Base-by-base conservation (phyloP, 2,888 invertebrate species). In the Megalurothrips usitatus region DNA sequence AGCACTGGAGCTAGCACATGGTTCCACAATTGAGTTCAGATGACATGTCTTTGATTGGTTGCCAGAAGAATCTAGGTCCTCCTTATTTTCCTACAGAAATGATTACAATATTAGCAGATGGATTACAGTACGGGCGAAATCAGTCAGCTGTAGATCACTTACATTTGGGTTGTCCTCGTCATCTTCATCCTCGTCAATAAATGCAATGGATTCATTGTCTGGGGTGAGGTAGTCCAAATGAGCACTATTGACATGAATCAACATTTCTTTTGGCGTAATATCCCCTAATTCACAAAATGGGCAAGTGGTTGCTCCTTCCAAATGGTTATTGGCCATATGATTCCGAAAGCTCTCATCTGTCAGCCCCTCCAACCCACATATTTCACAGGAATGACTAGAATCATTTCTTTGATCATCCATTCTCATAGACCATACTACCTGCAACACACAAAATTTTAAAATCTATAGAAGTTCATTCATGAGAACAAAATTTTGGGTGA, bases 181-280 rank as follows among this genome's bases (percentile, higher is more conserved):
- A 84, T 90, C 90, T 84, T 92, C 90, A 83, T 88, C 87, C 84
- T 94, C 94, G 86, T 94, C 94, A 83, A 94, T 94, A 84, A 94
- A 94, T 48, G 92, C 92, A 90, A 94, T 91, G 84, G 92, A 88
- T 86, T 94, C 94, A 83, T 92, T 90, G 86, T 94, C 94, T 0
- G 94, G 94, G 79, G 94, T 94, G 80, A 94, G 87, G 86, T 93
- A 94, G 86, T 95, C 94, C 83, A 95, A 89, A 87, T 96, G 96
- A n/a, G 93, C 94, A 84, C 92, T 92, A 86, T 95, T 94, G 1
- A 95, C 95, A 86, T 95, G 96, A 2, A 92, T 88, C 83, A 94
- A 88, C 84, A 96, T 91, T 85, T 94, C 94, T 9, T 92, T 91
- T 28, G 93, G 92, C 17, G 93, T 92, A 79, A 93, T 91, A 83